Percentiles rank a stretch among this genome's conserved stretches.
Conservation (phyloP, 2,797 vertebrate species). For the Tenualosa ilisha region DNA sequence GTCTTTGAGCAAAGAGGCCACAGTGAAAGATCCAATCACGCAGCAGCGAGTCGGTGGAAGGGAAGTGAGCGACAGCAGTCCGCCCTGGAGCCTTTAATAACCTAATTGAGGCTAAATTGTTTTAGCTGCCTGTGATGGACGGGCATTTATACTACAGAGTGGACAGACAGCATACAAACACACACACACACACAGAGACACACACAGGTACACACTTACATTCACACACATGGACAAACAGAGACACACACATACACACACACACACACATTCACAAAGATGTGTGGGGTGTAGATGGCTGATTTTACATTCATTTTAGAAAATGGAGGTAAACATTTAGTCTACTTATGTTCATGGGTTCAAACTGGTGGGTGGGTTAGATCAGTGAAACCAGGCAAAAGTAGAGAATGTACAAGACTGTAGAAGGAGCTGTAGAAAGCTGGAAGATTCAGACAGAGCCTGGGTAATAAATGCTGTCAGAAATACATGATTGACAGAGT, state of each 20-base stretch:
- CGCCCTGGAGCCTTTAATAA: constrained; percentile 43
- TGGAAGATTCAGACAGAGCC: constrained; percentile 23
- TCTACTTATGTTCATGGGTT: not conserved
- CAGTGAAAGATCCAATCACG: constrained; percentile 37
- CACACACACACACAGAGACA: not conserved
- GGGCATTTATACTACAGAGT: constrained; percentile 15
- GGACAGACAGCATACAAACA: not conserved
- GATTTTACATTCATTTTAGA: not conserved
- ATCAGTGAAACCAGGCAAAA: constrained; percentile 28
- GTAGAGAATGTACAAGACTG: constrained; percentile 27
- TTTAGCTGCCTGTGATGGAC: constrained; percentile 43
- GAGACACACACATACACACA: not conserved
- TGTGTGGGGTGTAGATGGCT: not conserved
- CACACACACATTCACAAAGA: not conserved
- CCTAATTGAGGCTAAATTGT: constrained; percentile 48
- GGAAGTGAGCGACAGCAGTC: not conserved
- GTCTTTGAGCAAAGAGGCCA: constrained; percentile 28
- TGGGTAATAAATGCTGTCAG: not conserved
- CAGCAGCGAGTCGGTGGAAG: not conserved
- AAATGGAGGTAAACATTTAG: not conserved
- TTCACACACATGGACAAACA: not conserved
- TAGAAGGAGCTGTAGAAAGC: not conserved
- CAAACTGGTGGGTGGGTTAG: constrained; percentile 32
- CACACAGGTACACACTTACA: not conserved
- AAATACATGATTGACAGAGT: not conserved